phyloP scores from a whole-genome alignment of 2,113 vertebrate species.

The Diadophis punctatus region DNA sequence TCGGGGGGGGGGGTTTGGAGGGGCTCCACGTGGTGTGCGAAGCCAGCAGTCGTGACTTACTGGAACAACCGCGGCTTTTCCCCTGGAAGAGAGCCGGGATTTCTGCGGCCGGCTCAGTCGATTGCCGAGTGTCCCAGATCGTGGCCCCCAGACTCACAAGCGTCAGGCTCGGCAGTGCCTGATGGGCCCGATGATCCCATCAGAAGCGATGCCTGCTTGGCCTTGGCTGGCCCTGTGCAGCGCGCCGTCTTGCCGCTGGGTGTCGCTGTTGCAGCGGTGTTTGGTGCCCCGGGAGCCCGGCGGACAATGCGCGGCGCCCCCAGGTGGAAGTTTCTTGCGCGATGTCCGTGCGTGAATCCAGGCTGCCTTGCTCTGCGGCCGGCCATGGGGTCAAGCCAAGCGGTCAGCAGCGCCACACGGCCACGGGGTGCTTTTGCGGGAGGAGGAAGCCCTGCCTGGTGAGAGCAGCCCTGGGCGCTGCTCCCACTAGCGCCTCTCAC shows the following conservation, averaged over 20 bases:
- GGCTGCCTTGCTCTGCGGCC: not conserved
- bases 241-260: not conserved
- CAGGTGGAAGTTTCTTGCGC: accelerated
- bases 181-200: not conserved
- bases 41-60: too few relatives aligned
- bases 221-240: not conserved
- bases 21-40: too few relatives aligned
- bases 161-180: not conserved
- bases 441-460: not conserved
- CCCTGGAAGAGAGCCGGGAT: too few relatives aligned
- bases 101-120: too few relatives aligned
- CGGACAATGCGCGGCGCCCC: not conserved
- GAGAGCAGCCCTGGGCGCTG: not conserved
- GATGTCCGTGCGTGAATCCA: not conserved
- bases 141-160: too few relatives aligned
- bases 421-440: not conserved
- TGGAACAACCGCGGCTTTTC: not conserved
- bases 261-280: not conserved
- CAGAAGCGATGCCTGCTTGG: not conserved
- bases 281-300: too few relatives aligned
- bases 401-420: not conserved
- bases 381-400: not conserved
- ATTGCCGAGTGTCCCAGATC: too few relatives aligned
- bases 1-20: too few relatives aligned
- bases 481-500: too few relatives aligned